Conservation (phyloP, 2,797 vertebrate genomes). For the Trachurus trachurus region DNA sequence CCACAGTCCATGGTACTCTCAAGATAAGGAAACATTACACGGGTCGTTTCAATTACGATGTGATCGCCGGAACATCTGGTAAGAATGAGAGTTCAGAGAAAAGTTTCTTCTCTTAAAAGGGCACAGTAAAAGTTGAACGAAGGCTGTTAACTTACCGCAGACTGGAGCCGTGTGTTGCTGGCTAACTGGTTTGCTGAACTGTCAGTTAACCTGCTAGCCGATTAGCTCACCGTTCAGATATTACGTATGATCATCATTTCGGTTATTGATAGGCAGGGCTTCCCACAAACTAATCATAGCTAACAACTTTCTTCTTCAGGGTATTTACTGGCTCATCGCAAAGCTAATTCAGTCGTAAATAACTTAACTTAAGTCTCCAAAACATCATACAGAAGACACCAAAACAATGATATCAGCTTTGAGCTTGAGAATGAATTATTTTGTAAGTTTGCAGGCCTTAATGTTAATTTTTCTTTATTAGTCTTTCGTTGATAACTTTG, state of each 20-base stretch:
- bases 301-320: too few relatives aligned
- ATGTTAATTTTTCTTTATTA: neutral
- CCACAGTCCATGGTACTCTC: neutral
- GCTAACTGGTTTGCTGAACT: constrained; percentile 5
- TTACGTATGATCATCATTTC: neutral
- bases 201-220: neutral
- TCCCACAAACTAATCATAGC: neutral
- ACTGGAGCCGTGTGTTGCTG: neutral
- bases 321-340: neutral
- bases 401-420: neutral
- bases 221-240: neutral
- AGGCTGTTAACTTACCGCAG: neutral
- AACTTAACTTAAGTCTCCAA: neutral
- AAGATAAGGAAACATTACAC: neutral
- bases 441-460: too few relatives aligned
- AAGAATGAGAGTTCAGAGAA: neutral
- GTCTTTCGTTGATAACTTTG: neutral
- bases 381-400: neutral
- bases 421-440: neutral
- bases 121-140: neutral
- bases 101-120: too few relatives aligned
- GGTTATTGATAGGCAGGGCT: neutral
- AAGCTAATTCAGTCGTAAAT: neutral
- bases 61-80: constrained; percentile 3
- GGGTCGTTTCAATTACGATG: constrained; percentile 1